Base-by-base conservation (phyloP, 1,140 invertebrate genomes). In the Branchinecta lynchi region DNA sequence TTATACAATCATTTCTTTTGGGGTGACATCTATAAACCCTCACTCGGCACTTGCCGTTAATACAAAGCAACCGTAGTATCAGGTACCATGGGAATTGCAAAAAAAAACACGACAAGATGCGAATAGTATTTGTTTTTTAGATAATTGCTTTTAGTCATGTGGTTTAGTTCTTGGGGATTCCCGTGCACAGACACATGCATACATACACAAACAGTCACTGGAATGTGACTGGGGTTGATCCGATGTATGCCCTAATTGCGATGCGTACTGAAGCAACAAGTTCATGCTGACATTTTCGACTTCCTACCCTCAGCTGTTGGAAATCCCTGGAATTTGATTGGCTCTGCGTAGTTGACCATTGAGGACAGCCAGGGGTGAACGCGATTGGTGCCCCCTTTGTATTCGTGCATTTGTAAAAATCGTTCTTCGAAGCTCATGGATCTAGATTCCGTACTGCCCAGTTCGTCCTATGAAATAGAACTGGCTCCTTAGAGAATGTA, bases 371-470 rank as follows among this genome's bases (percentile, higher is more conserved):
- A 81, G 12, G 86, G 85, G 76, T 86, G 85, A 69, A 86, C 84
- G 75, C 85, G 97, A 66, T 93, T 96, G 12, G 97, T 99, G 69
- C 95, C 97, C 65, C 94, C 93, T 0, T 91, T 96, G 80, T 99
- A 98, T 73, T 86, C 68, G 68, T 70, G 67, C 70, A 70, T 45
- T 66, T 70, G 70, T 21, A 70, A 70, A 32, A 70, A 45, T 45
- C 66, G 66, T 66, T 70, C 70, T 66, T 70, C 70, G 45, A 70
- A 70, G 65, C 70, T 70, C 65, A 70, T 45, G 12, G 70, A 70
- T 43, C 70, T 65, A 1, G 70, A 67, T 67, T 70, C 70, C 20
- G 32, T 66, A 45, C 65, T 66, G 66, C 45, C 66, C n/a, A 45
- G 32, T 7, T 70, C 70, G 32, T 32, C 32, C 32, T 32, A 32